A percentile compares a stretch with the other conserved stretches of the same genome.
Evolutionary conservation across 2,888 invertebrate species (phyloP).

Genomic region (Altica lythri): DNA sequence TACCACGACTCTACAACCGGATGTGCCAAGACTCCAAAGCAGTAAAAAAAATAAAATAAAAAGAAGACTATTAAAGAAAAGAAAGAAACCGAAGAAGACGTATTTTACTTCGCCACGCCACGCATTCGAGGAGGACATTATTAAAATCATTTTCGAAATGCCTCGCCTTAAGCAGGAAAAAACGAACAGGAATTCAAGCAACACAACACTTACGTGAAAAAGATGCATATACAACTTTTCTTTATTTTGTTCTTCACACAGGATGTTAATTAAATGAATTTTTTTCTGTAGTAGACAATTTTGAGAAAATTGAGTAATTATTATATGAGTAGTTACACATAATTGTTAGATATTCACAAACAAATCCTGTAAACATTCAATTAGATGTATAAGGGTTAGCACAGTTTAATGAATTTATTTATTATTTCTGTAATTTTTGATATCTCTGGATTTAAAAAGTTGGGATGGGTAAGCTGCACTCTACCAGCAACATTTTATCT

Average conservation of each 20-base stretch:
- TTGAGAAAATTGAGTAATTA: neutral
- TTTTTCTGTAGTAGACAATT: neutral
- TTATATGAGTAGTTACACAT: too few species aligned
- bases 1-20: slow-evolving; percentile 50
- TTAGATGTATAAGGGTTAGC: too few species aligned
- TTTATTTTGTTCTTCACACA: neutral
- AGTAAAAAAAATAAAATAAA: slow-evolving; percentile 41
- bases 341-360: too few species aligned
- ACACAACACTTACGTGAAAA: slow-evolving; percentile 3
- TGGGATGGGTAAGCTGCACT: too few species aligned
- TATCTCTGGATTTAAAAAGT: too few species aligned
- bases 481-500: too few species aligned
- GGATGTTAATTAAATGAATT: slow-evolving; percentile 2
- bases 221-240: too few species aligned
- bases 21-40: slow-evolving; percentile 50
- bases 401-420: too few species aligned
- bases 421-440: too few species aligned
- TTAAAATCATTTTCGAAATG: slow-evolving; percentile 23
- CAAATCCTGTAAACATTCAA: too few species aligned
- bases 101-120: slow-evolving; percentile 11
- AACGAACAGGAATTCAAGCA: slow-evolving; percentile 11
- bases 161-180: slow-evolving; percentile 14
- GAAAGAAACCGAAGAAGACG: slow-evolving; percentile 22
- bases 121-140: slow-evolving; percentile 15
- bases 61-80: slow-evolving; percentile 10